These are phyloP conservation scores for Brachionus asplanchnoidis DNA, from an alignment of 1,140 invertebrate species.

Conservation along the genomic window DNA sequence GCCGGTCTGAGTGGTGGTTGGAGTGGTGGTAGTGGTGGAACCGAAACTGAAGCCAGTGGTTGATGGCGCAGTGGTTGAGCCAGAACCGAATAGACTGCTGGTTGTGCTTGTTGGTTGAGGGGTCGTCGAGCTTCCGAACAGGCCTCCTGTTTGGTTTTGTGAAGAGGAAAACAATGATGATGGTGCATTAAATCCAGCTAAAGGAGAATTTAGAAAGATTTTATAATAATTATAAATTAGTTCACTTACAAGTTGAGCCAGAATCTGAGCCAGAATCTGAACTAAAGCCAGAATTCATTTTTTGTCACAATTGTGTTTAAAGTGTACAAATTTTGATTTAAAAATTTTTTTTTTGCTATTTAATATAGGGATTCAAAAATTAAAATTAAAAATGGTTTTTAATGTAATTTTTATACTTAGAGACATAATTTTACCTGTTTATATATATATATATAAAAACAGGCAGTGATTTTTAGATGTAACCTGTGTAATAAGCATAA, in stretches of 20 bases:
- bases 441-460: neutral
- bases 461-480: too few species aligned
- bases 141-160: conserved; percentile 20
- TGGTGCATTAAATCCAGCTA: conserved; percentile 13
- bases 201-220: neutral
- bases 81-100: too few species aligned
- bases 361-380: neutral
- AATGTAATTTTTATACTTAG: neutral
- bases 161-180: neutral
- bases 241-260: neutral
- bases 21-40: too few species aligned
- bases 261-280: neutral
- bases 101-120: too few species aligned
- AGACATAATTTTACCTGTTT: neutral
- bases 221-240: neutral
- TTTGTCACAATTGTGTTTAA: neutral
- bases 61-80: too few species aligned
- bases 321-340: neutral
- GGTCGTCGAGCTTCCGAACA: conserved; percentile 35
- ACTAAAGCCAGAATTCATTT: neutral
- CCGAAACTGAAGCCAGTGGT: too few species aligned
- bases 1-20: conserved; percentile 4
- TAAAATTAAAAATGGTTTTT: neutral
- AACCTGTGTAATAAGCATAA: too few species aligned
- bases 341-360: neutral